Conservation (phyloP, 2,113 vertebrate species). For the Burhinus bistriatus region DNA sequence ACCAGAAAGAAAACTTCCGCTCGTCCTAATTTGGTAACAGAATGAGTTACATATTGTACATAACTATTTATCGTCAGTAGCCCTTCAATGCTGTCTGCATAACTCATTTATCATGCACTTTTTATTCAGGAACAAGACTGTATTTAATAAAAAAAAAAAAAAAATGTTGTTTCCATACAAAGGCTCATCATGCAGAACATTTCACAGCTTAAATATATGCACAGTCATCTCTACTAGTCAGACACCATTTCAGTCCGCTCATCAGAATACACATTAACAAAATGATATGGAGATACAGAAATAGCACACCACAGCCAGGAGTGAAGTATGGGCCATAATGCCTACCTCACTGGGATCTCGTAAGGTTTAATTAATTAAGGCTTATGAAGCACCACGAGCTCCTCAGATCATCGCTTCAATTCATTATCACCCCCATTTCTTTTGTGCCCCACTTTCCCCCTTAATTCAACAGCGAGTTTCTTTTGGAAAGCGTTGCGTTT, state of each 20-base stretch:
- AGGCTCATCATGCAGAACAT: constrained; percentile 41
- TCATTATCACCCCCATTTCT: constrained; percentile 52
- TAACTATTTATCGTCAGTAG: background rate
- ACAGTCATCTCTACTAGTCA: constrained; percentile 65
- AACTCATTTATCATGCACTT: constrained; percentile 26
- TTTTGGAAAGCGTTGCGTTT: constrained; percentile 45
- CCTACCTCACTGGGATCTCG: constrained; percentile 15
- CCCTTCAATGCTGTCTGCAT: background rate
- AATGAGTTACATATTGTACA: background rate
- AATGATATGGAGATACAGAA: constrained; percentile 44
- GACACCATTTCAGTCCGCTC: constrained; percentile 53
- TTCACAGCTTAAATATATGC: constrained; percentile 67
- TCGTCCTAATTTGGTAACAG: background rate
- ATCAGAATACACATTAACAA: constrained; percentile 53
- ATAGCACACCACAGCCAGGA: constrained; percentile 18
- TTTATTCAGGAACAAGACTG: constrained; percentile 26
- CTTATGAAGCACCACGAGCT: constrained; percentile 41
- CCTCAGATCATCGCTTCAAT: constrained; percentile 54
- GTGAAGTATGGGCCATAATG: background rate
- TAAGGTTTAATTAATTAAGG: constrained; percentile 55
- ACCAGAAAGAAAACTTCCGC: background rate
- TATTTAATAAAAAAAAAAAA: background rate
- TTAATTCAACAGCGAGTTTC: constrained; percentile 30
- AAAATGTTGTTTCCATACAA: background rate
- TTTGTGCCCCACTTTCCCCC: constrained; percentile 24